phyloP scores from a whole-genome alignment of 92 coral and sea anemone genomes.

The Isaurus tuberculatus region DNA sequence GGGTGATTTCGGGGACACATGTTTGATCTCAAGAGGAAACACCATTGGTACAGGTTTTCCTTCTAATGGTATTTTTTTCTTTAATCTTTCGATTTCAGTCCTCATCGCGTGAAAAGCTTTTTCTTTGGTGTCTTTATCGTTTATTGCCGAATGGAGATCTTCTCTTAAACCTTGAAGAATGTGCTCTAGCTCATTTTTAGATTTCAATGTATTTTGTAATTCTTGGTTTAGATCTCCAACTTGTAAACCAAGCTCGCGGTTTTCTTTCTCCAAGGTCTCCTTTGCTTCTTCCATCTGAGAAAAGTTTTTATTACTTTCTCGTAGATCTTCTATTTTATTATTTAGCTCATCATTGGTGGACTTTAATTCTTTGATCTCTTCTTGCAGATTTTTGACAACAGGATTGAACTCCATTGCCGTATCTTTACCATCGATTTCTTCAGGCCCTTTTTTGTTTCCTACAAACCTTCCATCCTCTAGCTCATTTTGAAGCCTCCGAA shows the following conservation, averaged over 20 bases:
- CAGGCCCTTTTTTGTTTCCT: background rate
- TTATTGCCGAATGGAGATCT: constrained; percentile 69
- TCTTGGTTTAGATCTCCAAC: constrained; percentile 17
- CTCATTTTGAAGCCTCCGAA: constrained; percentile 25
- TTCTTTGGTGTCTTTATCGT: constrained; percentile 62
- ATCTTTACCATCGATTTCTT: constrained; percentile 10
- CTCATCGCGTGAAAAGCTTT: constrained; percentile 60
- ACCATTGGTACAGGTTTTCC: constrained; percentile 66
- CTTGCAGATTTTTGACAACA: constrained; percentile 48
- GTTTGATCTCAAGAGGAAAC: constrained; percentile 66
- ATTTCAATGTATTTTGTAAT: constrained; percentile 49
- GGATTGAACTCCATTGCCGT: constrained; percentile 17
- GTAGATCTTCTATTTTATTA: constrained; percentile 46
- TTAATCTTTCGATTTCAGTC: constrained; percentile 57
- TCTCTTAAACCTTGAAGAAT: constrained; percentile 75
- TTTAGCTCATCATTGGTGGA: constrained; percentile 56
- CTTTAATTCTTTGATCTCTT: constrained; percentile 72
- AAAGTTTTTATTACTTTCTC: constrained; percentile 29
- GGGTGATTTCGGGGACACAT: constrained; percentile 58
- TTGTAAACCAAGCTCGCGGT: constrained; percentile 45
- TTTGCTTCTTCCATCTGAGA: constrained; percentile 56
- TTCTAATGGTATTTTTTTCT: constrained; percentile 56
- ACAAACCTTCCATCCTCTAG: background rate
- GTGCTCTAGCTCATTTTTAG: constrained; percentile 55
- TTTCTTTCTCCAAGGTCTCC: constrained; percentile 40